Evolutionary conservation across 1,140 invertebrate genomes (phyloP).

Genomic region (Adoxophyes honmai): DNA sequence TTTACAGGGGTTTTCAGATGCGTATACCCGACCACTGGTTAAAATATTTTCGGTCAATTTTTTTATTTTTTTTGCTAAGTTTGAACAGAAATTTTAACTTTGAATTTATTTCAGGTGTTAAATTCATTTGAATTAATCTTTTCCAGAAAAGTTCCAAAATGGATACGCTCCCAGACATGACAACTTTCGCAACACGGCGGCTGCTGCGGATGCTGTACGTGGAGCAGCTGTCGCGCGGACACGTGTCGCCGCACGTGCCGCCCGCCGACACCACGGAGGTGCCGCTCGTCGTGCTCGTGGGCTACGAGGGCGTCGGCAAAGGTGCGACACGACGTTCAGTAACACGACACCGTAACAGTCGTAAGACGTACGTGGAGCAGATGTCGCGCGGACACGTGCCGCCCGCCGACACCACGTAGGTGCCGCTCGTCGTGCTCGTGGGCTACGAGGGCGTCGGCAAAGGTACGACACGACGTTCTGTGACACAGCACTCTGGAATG

Average conservation of each 20-base stretch:
- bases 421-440: conserved; percentile 55
- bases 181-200: conserved; percentile 42
- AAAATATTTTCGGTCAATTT: no score
- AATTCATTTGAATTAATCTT: no score
- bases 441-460: conserved; percentile 61
- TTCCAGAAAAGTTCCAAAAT: conserved; percentile 51
- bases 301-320: conserved; percentile 63
- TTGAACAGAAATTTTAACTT: no score
- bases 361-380: conserved; percentile 60
- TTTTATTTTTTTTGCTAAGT: no score
- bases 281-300: conserved; percentile 57
- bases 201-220: conserved; percentile 57
- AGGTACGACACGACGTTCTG: conserved; percentile 29
- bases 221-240: conserved; percentile 51
- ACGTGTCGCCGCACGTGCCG: conserved; percentile 42
- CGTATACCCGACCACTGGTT: no score
- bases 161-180: conserved; percentile 46
- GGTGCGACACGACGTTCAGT: conserved; percentile 61
- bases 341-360: conserved; percentile 45
- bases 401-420: conserved; percentile 50
- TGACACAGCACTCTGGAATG: no score
- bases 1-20: no score
- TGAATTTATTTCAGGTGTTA: no score
- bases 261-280: conserved; percentile 55
- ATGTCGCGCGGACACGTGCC: conserved; percentile 41